These are phyloP conservation scores for Papilio demoleus DNA, from an alignment of 2,888 invertebrate species.

Conservation along the genomic window DNA sequence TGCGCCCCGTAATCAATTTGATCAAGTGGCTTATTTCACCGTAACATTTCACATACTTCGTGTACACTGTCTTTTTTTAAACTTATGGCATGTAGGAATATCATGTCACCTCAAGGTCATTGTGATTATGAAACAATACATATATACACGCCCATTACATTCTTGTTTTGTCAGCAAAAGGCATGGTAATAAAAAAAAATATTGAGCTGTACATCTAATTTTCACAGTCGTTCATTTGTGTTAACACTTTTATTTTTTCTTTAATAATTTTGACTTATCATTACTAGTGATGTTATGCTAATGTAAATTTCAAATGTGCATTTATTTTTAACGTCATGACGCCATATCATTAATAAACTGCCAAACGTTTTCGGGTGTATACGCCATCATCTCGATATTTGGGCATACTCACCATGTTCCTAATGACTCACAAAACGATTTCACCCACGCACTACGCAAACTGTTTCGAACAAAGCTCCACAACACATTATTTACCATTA, in stretches of 20 bases:
- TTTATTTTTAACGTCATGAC: constrained; percentile 5
- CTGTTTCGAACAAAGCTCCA: constrained; percentile 45
- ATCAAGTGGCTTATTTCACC: constrained; percentile 61
- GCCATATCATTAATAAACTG: constrained; percentile 46
- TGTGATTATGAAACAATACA: background rate
- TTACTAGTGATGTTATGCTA: background rate
- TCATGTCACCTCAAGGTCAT: background rate
- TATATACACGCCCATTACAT: constrained; percentile 5
- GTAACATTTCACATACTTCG: constrained; percentile 69
- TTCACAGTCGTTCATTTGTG: background rate
- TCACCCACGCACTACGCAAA: constrained; percentile 63
- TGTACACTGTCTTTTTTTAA: constrained; percentile 42
- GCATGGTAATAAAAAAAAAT: background rate
- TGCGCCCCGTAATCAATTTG: constrained; percentile 78
- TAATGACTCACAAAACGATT: constrained; percentile 64
- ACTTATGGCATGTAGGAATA: background rate
- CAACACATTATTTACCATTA: constrained; percentile 34
- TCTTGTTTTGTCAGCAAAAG: background rate
- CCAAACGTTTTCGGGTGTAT: constrained; percentile 55
- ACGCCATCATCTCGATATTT: constrained; percentile 62
- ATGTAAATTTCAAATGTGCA: background rate
- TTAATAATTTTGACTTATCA: background rate
- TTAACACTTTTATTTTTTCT: constrained; percentile 5
- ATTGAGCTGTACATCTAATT: background rate
- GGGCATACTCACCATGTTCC: constrained; percentile 61